Percentiles rank a stretch among this genome's conserved stretches.
These are phyloP conservation scores for Chrysaora quinquecirrha DNA, from an alignment of 30 jellyfish, hydroid and myxozoan genomes.

Conservation along the genomic window DNA sequence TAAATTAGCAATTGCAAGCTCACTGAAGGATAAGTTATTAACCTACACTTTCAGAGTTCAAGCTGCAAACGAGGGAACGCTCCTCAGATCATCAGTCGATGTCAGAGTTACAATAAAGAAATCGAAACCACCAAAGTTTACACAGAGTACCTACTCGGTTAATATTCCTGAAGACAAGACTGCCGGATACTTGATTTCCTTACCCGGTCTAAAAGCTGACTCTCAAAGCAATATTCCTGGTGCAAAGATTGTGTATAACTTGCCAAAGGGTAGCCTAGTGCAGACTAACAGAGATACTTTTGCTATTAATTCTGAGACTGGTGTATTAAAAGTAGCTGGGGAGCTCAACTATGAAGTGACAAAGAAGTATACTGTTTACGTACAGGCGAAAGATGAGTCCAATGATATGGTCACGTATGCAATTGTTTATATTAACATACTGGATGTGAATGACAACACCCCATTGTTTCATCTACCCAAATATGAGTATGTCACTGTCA, in stretches of 20 bases:
- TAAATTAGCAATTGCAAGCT: conserved; percentile 58
- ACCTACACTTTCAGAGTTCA: conserved; percentile 73
- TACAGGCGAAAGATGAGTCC: conserved; percentile 79
- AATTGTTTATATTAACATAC: conserved; percentile 67
- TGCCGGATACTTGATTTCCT: conserved; percentile 76
- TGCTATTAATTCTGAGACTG: conserved; percentile 82
- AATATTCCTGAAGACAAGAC: conserved; percentile 47
- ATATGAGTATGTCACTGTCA: conserved; percentile 86
- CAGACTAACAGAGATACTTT: conserved; percentile 82
- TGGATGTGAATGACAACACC: conserved; percentile 91
- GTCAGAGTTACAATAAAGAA: conserved; percentile 70
- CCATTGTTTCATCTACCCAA: conserved; percentile 86
- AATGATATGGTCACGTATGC: conserved; percentile 81
- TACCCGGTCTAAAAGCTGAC: conserved; percentile 64
- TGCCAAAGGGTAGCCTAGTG: conserved; percentile 85
- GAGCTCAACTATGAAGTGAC: conserved; percentile 81
- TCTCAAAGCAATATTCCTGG: conserved; percentile 42
- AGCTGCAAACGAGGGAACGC: conserved; percentile 80
- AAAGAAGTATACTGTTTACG: conserved; percentile 81
- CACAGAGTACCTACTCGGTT: conserved; percentile 42
- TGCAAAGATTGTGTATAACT: conserved; percentile 68
- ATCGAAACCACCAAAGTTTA: conserved; percentile 86
- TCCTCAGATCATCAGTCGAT: conserved; percentile 52
- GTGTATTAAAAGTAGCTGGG: conserved; percentile 79
- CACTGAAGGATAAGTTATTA: conserved; percentile 42